Evolutionary conservation across 2,797 vertebrate genomes (phyloP), one percentile per base, ranked within the genome.

Genomic region (Bovichtus variegatus): DNA sequence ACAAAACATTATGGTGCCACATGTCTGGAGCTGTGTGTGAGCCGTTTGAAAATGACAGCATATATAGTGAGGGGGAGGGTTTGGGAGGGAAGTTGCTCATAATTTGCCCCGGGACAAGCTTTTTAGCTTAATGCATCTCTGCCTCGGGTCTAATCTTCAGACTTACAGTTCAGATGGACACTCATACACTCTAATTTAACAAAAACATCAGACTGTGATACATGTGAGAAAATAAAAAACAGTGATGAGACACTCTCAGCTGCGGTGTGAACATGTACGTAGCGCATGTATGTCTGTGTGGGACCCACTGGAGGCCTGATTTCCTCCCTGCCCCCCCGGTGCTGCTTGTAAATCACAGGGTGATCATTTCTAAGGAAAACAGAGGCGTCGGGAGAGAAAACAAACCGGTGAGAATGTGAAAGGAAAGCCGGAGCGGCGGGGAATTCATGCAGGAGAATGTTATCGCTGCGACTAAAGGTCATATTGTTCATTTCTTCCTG

Each of bases 401-500:
- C 83, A 91, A 84, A 80, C 60, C 62, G 31, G 79, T 64, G 83
- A 79, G 88, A 94, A 90, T 71, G 89, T 86, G 90, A 92, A 86
- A 91, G 85, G 80, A 88, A 92, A 90, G 74, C 61, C 29, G 19
- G 74, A 64, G 85, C 54, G 55, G 80, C 49, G 18, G 72, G 76
- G 74, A 90, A 92, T 89, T 91, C 81, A 82, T 29, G 44, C 60
- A 84, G 82, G 94, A 88, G 92, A 92, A 90, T 91, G 93, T 94
- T 94, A 94, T 95, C 91, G 81, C 87, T 74, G 84, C 25, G 59
- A 87, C 83, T 86, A 89, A 89, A 91, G 91, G 92, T 91, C 90
- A 93, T 92, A 95, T 94, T 95, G 95, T 95, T 95, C 91, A 87
- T 83, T 86, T 83, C 86, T 95, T 95, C 94, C 94, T 94, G 92